Evolutionary conservation across 2,888 invertebrate species (phyloP).

Genomic region (Metalampra italica): DNA sequence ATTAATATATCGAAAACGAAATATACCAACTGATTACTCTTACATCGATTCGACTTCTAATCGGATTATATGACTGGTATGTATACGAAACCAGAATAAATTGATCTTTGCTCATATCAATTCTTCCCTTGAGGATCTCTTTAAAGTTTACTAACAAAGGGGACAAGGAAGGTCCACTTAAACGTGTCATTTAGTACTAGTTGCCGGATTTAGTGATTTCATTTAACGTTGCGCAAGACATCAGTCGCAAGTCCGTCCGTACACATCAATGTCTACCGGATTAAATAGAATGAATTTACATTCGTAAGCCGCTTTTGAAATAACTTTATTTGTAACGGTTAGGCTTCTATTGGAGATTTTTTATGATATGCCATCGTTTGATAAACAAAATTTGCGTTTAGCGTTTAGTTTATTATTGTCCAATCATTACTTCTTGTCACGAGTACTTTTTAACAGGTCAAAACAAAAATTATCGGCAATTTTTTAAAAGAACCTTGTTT

Average conservation of each 20-base stretch:
- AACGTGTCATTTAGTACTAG: constrained; percentile 30
- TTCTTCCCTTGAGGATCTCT: not conserved
- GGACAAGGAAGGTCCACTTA: not conserved
- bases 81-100: not conserved
- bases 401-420: no score
- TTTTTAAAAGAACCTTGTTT: constrained; percentile 7
- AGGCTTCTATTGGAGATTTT: constrained; percentile 1
- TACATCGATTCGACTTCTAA: constrained; percentile 57
- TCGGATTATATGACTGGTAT: constrained; percentile 51
- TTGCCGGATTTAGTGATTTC: constrained; percentile 56
- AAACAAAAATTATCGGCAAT: no score
- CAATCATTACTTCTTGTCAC: no score
- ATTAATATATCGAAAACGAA: constrained; percentile 1
- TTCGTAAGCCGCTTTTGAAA: constrained; percentile 51
- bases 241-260: constrained; percentile 19
- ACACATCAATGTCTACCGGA: constrained; percentile 22
- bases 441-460: no score
- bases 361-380: no score
- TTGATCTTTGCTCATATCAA: not conserved
- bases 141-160: not conserved
- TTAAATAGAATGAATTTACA: constrained; percentile 34
- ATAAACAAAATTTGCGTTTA: no score
- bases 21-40: constrained; percentile 33
- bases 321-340: constrained; percentile 22
- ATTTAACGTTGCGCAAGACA: constrained; percentile 56